These are phyloP conservation scores for Synanceia verrucosa DNA, from an alignment of 2,797 vertebrate genomes.

Conservation along the genomic window DNA sequence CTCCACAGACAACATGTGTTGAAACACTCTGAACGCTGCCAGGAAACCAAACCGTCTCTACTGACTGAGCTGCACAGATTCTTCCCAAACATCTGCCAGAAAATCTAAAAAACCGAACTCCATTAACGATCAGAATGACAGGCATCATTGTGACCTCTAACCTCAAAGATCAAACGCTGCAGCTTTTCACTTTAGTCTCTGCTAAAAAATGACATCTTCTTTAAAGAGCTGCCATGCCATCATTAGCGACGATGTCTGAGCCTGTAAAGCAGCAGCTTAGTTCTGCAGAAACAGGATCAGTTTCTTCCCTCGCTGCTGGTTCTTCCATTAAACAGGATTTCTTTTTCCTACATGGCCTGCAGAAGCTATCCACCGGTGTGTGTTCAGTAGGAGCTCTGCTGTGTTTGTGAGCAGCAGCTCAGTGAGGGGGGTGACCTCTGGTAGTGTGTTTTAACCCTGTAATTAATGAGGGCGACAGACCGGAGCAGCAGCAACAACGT, in stretches of 20 bases:
- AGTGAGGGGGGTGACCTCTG: neutral
- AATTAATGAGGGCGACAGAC: neutral
- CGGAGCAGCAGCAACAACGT: neutral
- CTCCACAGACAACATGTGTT: constrained; percentile 5
- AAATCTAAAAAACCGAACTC: neutral
- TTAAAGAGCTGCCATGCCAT: neutral
- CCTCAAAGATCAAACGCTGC: too few relatives aligned
- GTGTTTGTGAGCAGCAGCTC: neutral
- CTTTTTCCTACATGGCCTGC: constrained; percentile 12
- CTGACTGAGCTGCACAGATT: neutral
- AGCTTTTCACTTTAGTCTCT: too few relatives aligned
- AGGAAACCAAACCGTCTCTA: neutral
- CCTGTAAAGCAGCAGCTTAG: neutral
- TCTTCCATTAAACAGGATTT: constrained; percentile 26
- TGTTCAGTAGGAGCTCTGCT: neutral
- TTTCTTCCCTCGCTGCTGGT: neutral
- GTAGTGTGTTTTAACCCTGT: neutral
- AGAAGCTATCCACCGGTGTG: constrained; percentile 5
- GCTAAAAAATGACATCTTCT: neutral
- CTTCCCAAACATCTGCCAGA: neutral
- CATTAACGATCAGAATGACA: too few relatives aligned
- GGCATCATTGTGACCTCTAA: neutral
- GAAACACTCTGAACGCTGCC: neutral
- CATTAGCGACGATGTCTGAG: neutral
- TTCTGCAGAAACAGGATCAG: neutral